A percentile compares a stretch with the other conserved stretches of the same genome.
phyloP scores from a whole-genome alignment of 2,888 invertebrate genomes.

The Drosophila ustulata region DNA sequence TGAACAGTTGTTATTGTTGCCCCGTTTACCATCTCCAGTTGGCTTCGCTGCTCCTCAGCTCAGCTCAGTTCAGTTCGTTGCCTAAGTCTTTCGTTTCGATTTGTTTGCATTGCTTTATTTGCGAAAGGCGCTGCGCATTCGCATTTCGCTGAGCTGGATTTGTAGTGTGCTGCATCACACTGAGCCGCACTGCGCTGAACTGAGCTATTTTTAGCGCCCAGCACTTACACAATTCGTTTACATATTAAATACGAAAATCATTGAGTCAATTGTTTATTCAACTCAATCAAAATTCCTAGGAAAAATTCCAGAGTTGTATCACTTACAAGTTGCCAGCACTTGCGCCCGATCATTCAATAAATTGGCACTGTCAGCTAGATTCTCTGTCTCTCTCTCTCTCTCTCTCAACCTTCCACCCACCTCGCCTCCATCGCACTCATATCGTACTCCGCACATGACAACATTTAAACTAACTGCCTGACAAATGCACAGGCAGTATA shows the following conservation, averaged over 20 bases:
- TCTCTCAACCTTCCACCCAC: neutral
- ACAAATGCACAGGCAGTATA: conserved; percentile 74
- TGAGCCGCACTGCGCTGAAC: neutral
- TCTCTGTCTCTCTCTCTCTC: too few species aligned
- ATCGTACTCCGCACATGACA: conserved; percentile 52
- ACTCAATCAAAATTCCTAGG: conserved; percentile 79
- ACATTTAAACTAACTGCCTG: conserved; percentile 75
- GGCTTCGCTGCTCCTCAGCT: neutral
- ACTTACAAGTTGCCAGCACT: conserved; percentile 62
- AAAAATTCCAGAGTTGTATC: conserved; percentile 71
- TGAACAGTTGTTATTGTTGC: conserved; percentile 48
- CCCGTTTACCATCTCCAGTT: conserved; percentile 20
- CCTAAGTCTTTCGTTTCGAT: conserved; percentile 75
- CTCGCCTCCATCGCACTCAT: neutral
- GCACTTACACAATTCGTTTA: conserved; percentile 74
- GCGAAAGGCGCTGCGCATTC: conserved; percentile 47
- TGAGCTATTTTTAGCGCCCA: conserved; percentile 65
- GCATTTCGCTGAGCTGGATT: conserved; percentile 8
- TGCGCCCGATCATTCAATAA: conserved; percentile 70
- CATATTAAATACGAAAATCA: conserved; percentile 68
- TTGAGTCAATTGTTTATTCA: conserved; percentile 70
- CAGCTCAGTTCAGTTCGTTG: conserved; percentile 55
- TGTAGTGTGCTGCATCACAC: neutral
- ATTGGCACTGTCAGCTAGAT: conserved; percentile 67
- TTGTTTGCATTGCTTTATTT: conserved; percentile 69